A percentile compares a stretch with the other conserved stretches of the same genome.
phyloP scores from a whole-genome alignment of 2,797 vertebrate species.

The Crossoptilon crossoptilon region DNA sequence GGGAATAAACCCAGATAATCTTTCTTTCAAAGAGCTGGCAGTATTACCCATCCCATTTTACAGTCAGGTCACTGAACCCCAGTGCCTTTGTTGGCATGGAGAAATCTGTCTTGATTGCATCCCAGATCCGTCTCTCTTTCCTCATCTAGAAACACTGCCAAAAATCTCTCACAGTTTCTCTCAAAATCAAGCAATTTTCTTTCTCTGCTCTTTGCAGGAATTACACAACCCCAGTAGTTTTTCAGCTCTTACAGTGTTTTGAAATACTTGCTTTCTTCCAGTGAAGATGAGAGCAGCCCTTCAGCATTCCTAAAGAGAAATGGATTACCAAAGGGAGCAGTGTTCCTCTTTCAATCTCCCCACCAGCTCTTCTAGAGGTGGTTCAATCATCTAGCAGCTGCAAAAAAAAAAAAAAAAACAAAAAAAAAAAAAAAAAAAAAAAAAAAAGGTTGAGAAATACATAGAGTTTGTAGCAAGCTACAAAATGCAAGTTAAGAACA shows the following conservation, averaged over 20 bases:
- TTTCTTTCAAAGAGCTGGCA: slow-evolving; percentile 40
- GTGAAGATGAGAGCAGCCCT: not conserved
- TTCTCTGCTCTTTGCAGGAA: not conserved
- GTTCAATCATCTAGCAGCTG: not conserved
- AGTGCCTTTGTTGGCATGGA: not conserved
- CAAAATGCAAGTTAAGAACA: not conserved
- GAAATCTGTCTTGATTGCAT: slow-evolving; percentile 11
- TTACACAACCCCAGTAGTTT: not conserved
- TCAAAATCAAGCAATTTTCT: not conserved
- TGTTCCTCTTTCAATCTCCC: not conserved
- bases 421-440: too few species aligned
- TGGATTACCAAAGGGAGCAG: not conserved
- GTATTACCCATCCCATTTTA: slow-evolving; percentile 31
- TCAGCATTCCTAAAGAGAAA: not conserved
- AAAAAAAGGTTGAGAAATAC: not conserved
- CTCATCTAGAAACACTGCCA: slow-evolving; percentile 40
- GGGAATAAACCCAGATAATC: slow-evolving; percentile 51
- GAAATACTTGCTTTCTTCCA: slow-evolving; percentile 16
- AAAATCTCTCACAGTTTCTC: slow-evolving; percentile 39
- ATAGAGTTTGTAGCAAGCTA: not conserved
- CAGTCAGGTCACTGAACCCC: slow-evolving; percentile 34
- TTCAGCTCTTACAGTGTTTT: slow-evolving; percentile 33
- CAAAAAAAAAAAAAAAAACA: not conserved
- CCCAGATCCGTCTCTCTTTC: slow-evolving; percentile 4
- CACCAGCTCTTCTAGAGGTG: not conserved